Conservation (phyloP, 2,888 invertebrate species). For the Phorcus lineatus region DNA sequence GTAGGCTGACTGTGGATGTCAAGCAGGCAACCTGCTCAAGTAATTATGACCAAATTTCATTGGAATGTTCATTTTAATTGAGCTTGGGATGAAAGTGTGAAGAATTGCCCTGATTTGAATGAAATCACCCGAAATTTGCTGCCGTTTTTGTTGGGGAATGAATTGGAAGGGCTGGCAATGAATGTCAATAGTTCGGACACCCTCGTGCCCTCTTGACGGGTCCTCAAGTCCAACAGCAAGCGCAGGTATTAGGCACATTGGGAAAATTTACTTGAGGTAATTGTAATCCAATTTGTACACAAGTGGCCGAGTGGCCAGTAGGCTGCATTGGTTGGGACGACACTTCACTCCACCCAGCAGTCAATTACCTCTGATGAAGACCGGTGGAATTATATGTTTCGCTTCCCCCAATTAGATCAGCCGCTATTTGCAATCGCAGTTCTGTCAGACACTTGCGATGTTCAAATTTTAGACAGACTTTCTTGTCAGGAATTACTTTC, state of each 20-base stretch:
- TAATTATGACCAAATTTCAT: background rate
- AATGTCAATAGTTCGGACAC: conserved; percentile 22
- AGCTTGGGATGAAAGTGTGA: conserved; percentile 12
- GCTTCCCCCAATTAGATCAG: conserved; percentile 29
- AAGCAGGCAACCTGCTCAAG: conserved; percentile 6
- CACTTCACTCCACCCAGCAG: conserved; percentile 21
- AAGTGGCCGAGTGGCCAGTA: conserved; percentile 11
- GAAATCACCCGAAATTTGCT: conserved; percentile 23
- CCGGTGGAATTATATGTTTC: conserved; percentile 24
- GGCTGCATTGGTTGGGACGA: conserved; percentile 4
- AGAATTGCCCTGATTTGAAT: conserved; percentile 24
- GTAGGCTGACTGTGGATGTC: background rate
- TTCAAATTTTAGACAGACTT: background rate
- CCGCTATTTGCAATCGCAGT: conserved; percentile 21
- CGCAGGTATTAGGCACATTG: conserved; percentile 28
- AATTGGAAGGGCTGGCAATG: conserved; percentile 16
- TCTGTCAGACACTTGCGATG: background rate
- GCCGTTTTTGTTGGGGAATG: conserved; percentile 9
- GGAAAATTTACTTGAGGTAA: conserved; percentile 26
- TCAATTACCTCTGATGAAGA: conserved; percentile 29
- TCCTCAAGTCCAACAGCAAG: conserved; percentile 17
- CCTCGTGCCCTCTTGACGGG: background rate
- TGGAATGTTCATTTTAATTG: conserved; percentile 24
- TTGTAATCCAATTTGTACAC: conserved; percentile 30
- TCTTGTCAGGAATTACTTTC: background rate